phyloP scores from a whole-genome alignment of 2,797 vertebrate species.

The Mastacembelus armatus region DNA sequence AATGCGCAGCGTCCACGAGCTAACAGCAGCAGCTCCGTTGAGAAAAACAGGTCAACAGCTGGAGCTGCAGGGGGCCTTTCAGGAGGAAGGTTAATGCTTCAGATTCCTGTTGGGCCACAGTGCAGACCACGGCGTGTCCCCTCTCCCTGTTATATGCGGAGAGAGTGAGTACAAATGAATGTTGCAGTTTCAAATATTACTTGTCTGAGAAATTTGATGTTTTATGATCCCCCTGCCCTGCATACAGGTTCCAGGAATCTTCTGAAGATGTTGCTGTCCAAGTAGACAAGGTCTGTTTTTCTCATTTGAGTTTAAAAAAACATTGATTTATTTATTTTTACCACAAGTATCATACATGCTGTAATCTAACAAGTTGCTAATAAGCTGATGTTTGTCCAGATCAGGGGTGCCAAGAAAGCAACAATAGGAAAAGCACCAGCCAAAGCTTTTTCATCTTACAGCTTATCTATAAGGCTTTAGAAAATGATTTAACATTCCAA shows the following conservation, averaged over 20 bases:
- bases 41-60: conserved; percentile 59
- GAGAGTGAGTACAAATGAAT: conserved; percentile 69
- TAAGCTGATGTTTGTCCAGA: neutral
- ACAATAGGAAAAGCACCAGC: neutral
- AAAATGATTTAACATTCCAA: neutral
- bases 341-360: no score
- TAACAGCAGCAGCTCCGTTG: conserved; percentile 74
- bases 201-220: neutral
- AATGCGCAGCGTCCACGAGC: conserved; percentile 72
- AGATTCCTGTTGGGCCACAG: conserved; percentile 69
- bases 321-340: no score
- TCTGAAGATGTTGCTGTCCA: conserved; percentile 61
- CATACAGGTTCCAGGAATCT: conserved; percentile 55
- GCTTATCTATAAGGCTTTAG: neutral
- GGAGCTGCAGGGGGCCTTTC: conserved; percentile 46
- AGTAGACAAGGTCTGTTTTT: conserved; percentile 79
- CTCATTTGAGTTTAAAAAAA: conserved; percentile 7
- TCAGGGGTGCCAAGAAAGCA: no score
- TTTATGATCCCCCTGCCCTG: conserved; percentile 1
- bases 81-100: conserved; percentile 62
- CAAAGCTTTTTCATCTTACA: neutral
- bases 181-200: neutral
- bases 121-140: conserved; percentile 34
- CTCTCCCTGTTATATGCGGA: conserved; percentile 68
- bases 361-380: neutral